These are phyloP conservation scores for Nothobranchius kuhntae DNA, from an alignment of 2,113 vertebrate species.

Conservation along the genomic window DNA sequence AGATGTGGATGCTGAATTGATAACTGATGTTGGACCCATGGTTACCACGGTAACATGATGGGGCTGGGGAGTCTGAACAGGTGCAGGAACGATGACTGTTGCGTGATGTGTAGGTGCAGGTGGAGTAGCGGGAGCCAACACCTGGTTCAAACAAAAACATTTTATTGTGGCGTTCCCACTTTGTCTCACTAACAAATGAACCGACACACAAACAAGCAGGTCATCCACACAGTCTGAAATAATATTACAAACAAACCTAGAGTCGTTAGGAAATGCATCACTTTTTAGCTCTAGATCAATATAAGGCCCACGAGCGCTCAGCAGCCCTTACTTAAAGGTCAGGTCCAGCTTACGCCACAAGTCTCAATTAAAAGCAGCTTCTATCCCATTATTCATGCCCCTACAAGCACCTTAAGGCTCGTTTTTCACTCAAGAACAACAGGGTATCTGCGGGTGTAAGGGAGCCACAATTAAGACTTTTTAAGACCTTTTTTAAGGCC, in stretches of 20 bases:
- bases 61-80: conserved; percentile 80
- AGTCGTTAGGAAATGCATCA: neutral
- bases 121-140: conserved; percentile 82
- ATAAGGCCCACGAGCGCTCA: neutral
- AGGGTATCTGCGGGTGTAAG: too few relatives aligned
- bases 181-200: neutral
- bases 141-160: conserved; percentile 66
- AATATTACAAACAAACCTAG: neutral
- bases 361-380: neutral
- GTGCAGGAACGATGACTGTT: conserved; percentile 95
- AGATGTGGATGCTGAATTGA: conserved; percentile 95
- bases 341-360: neutral
- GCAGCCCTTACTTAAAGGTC: neutral
- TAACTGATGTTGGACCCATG: conserved; percentile 93
- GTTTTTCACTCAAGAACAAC: neutral
- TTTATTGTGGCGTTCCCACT: neutral
- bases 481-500: too few relatives aligned
- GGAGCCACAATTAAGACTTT: too few relatives aligned
- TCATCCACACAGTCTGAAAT: too few relatives aligned
- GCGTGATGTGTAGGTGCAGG: conserved; percentile 94
- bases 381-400: neutral
- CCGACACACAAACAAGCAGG: neutral
- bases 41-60: conserved; percentile 97
- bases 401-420: neutral
- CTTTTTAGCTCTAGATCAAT: neutral